A percentile compares a stretch with the other conserved stretches of the same genome.
phyloP scores from a whole-genome alignment of 1,140 invertebrate species.

The Drosophila albomicans region DNA sequence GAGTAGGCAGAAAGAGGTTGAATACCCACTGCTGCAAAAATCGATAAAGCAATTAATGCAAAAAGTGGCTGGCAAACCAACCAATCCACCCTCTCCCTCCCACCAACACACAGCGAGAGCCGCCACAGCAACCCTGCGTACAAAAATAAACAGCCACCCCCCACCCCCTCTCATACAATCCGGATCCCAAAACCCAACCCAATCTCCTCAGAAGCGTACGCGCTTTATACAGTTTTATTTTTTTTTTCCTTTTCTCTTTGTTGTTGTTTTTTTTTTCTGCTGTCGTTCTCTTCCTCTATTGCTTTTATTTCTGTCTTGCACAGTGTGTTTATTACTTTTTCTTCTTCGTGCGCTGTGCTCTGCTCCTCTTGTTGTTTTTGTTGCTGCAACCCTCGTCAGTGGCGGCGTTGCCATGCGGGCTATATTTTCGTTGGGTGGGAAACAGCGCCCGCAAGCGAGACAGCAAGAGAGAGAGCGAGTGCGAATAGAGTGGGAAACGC shows the following conservation, averaged over 20 bases:
- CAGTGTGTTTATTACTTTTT: slow-evolving; percentile 62
- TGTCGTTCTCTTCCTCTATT: slow-evolving; percentile 12
- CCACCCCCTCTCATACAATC: slow-evolving; percentile 19
- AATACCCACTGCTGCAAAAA: slow-evolving; percentile 56
- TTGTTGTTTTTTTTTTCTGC: slow-evolving; percentile 7
- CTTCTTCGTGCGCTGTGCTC: slow-evolving; percentile 13
- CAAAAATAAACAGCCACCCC: slow-evolving; percentile 70
- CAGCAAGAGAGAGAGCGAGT: slow-evolving; percentile 1
- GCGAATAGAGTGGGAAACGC: background rate
- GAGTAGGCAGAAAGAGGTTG: slow-evolving; percentile 34
- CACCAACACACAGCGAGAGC: background rate
- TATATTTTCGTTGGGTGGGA: slow-evolving; percentile 30
- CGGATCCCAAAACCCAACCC: slow-evolving; percentile 4
- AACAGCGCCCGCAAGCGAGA: background rate
- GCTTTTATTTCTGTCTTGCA: slow-evolving; percentile 36
- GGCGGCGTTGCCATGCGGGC: slow-evolving; percentile 57
- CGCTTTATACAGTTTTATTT: slow-evolving; percentile 24
- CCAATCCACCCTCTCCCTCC: slow-evolving; percentile 6
- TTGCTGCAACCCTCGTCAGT: slow-evolving; percentile 46
- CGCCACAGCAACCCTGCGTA: slow-evolving; percentile 55
- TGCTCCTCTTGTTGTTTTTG: slow-evolving; percentile 37
- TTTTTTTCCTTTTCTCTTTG: slow-evolving; percentile 2
- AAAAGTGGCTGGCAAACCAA: slow-evolving; percentile 65
- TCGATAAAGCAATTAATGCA: slow-evolving; percentile 82
- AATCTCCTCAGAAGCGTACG: slow-evolving; percentile 26